Evolutionary conservation across 92 coral and sea anemone species (phyloP).

Genomic region (Virgularia gustaviana): DNA sequence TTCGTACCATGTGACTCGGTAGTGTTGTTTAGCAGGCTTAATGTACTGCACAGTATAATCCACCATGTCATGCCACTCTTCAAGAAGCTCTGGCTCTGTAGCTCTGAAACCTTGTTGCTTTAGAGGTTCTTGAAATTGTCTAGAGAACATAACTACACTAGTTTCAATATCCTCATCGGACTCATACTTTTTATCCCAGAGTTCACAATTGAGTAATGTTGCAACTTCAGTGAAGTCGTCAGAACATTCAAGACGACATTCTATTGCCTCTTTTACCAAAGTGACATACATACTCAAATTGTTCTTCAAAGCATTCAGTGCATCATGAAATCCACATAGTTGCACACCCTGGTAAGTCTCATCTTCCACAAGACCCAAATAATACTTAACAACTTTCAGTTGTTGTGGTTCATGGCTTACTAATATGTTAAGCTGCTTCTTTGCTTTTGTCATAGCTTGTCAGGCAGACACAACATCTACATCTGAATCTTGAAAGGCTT

Average conservation of each 20-base stretch:
- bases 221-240: conserved; percentile 31
- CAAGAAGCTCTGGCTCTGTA: conserved; percentile 19
- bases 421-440: background rate
- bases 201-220: conserved; percentile 36
- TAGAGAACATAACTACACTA: too few species aligned
- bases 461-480: background rate
- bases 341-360: conserved; percentile 31
- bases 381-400: background rate
- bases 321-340: conserved; percentile 1
- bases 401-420: background rate
- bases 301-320: conserved; percentile 24
- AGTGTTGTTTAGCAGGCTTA: conserved; percentile 25
- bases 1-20: conserved; percentile 37
- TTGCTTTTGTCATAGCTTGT: background rate
- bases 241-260: conserved; percentile 28
- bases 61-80: conserved; percentile 55
- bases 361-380: conserved; percentile 13
- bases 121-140: too few species aligned
- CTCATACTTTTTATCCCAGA: conserved; percentile 5
- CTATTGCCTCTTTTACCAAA: conserved; percentile 24
- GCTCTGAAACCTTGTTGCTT: conserved; percentile 43
- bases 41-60: conserved; percentile 42
- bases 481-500: background rate
- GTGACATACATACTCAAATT: conserved; percentile 9
- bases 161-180: too few species aligned